Evolutionary conservation across 2,113 vertebrate genomes (phyloP).

Genomic region (Neodon shergylaensis): DNA sequence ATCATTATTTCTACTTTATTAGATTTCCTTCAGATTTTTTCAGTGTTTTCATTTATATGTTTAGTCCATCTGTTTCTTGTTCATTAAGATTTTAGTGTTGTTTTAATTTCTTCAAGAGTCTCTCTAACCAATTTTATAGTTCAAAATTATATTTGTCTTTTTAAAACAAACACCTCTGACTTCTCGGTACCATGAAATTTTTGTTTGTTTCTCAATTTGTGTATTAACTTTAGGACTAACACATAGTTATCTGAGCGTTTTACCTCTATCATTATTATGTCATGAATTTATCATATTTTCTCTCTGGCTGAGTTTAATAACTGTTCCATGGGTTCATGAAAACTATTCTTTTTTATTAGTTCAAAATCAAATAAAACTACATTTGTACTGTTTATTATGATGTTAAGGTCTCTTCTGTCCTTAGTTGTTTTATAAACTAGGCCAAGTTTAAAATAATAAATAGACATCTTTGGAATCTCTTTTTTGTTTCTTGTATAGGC

Average conservation of each 20-base stretch:
- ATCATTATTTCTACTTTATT: background rate
- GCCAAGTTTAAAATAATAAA: background rate
- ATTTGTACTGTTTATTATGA: conserved; percentile 7
- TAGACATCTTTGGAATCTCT: background rate
- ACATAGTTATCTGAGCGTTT: background rate
- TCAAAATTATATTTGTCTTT: background rate
- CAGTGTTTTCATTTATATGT: conserved; percentile 7
- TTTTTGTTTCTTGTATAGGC: background rate
- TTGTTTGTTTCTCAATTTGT: conserved; percentile 52
- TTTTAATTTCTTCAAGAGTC: background rate
- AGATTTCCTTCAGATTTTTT: background rate
- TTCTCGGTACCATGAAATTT: background rate
- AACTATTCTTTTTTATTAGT: background rate
- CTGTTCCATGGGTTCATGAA: background rate
- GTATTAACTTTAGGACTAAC: background rate
- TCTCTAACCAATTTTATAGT: background rate
- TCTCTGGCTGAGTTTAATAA: background rate
- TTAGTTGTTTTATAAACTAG: background rate
- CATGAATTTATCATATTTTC: background rate
- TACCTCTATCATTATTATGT: background rate
- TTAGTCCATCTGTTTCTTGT: background rate
- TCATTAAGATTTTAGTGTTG: background rate
- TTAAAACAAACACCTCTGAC: background rate
- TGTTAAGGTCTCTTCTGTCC: background rate
- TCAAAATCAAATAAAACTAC: conserved; percentile 24